These are phyloP conservation scores for Parambassis ranga DNA, from an alignment of 2,797 vertebrate genomes.

Conservation along the genomic window DNA sequence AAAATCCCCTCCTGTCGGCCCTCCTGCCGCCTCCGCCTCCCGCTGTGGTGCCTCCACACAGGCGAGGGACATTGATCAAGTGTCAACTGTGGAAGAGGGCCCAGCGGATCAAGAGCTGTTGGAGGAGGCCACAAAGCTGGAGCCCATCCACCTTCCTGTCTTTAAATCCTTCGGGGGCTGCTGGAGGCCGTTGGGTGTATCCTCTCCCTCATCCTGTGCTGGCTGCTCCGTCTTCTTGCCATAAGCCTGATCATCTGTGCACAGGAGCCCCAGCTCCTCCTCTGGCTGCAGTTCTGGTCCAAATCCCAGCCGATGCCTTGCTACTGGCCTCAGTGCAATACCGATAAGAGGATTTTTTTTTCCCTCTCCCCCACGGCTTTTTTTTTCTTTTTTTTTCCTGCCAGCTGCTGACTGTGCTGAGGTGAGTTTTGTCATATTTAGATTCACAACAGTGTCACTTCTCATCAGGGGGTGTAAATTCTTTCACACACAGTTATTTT, in stretches of 20 bases:
- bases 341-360: constrained; percentile 55
- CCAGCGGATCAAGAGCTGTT: constrained; percentile 28
- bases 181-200: constrained; percentile 16
- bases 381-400: background rate
- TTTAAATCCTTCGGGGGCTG: constrained; percentile 34
- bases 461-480: constrained; percentile 11
- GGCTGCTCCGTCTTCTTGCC: constrained; percentile 18
- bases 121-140: constrained; percentile 21
- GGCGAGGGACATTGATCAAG: constrained; percentile 49
- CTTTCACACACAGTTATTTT: background rate
- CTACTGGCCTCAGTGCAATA: constrained; percentile 13
- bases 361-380: too few species aligned
- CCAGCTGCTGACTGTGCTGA: constrained; percentile 54
- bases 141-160: constrained; percentile 34
- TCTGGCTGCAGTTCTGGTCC: constrained; percentile 25
- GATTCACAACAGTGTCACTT: constrained; percentile 31
- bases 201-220: constrained; percentile 18
- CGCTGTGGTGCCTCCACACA: constrained; percentile 10
- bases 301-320: constrained; percentile 41
- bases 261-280: constrained; percentile 17
- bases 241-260: constrained; percentile 37
- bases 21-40: constrained; percentile 20
- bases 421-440: constrained; percentile 43
- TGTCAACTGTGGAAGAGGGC: constrained; percentile 35
- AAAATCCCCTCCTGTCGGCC: background rate